phyloP scores from a whole-genome alignment of 2,797 vertebrate species.

The Geotrypetes seraphini region DNA sequence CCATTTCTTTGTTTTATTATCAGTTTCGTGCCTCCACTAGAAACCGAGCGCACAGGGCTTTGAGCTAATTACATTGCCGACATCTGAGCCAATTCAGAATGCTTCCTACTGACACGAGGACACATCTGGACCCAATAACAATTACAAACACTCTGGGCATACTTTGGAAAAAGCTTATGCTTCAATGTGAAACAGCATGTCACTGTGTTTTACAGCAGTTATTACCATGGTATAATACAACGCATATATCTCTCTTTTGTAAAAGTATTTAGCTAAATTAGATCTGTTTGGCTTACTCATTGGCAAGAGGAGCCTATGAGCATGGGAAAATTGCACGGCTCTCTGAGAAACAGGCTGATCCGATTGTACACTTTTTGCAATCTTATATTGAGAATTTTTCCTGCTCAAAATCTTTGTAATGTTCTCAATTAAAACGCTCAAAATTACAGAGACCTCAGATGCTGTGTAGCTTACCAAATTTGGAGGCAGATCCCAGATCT shows the following conservation, averaged over 20 bases:
- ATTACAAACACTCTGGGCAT: slow-evolving; percentile 58
- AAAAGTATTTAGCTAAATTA: no score
- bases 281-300: no score
- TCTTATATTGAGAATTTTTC: no score
- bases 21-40: slow-evolving; percentile 38
- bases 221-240: slow-evolving; percentile 49
- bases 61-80: slow-evolving; percentile 56
- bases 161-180: slow-evolving; percentile 54
- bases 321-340: no score
- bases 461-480: no score
- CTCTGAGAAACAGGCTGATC: no score
- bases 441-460: no score
- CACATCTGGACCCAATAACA: slow-evolving; percentile 62
- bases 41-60: slow-evolving; percentile 39
- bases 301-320: no score
- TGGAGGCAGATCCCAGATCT: no score
- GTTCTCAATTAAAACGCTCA: no score
- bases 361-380: no score
- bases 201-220: slow-evolving; percentile 54
- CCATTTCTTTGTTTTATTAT: slow-evolving; percentile 48
- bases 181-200: slow-evolving; percentile 51
- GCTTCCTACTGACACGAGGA: slow-evolving; percentile 49
- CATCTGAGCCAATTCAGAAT: slow-evolving; percentile 45
- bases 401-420: no score
- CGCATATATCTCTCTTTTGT: slow-evolving; percentile 29